Percentiles rank a stretch among this genome's conserved stretches.
phyloP scores from a whole-genome alignment of 2,113 vertebrate genomes.

The Alexandromys fortis region DNA sequence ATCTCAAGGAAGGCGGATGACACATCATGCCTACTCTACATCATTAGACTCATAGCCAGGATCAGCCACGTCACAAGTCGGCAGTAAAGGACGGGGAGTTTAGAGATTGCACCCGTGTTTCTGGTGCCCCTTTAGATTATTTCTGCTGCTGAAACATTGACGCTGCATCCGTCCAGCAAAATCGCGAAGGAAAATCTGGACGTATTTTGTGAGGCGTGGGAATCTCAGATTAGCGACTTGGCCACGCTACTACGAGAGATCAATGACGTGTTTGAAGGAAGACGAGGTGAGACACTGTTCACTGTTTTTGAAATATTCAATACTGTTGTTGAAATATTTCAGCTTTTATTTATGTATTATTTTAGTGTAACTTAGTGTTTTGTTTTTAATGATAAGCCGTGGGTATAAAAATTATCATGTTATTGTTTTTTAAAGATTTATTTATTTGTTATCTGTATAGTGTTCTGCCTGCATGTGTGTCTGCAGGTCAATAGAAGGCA shows the following conservation, averaged over 20 bases:
- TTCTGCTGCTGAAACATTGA: slow-evolving; percentile 96
- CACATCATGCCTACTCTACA: neutral
- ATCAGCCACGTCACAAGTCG: neutral
- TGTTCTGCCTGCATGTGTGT: no score
- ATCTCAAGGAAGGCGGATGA: slow-evolving; percentile 38
- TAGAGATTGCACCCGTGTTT: neutral
- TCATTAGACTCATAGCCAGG: neutral
- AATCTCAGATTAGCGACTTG: slow-evolving; percentile 97
- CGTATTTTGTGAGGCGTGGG: slow-evolving; percentile 99
- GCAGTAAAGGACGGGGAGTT: neutral
- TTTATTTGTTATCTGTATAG: no score
- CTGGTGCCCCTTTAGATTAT: slow-evolving; percentile 90
- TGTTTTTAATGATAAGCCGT: slow-evolving; percentile 33
- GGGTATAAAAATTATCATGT: slow-evolving; percentile 43
- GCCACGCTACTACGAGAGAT: slow-evolving; percentile 94
- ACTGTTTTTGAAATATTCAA: no score
- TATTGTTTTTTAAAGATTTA: slow-evolving; percentile 5
- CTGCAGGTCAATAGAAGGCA: no score
- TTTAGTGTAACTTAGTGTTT: neutral
- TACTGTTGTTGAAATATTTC: slow-evolving; percentile 29
- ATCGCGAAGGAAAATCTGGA: slow-evolving; percentile 99
- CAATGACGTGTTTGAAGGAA: slow-evolving; percentile 95
- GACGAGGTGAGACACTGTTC: slow-evolving; percentile 90
- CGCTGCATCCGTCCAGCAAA: slow-evolving; percentile 97
- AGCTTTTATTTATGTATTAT: slow-evolving; percentile 1